These are phyloP conservation scores for Myiozetetes cayanensis DNA, from an alignment of 2,113 vertebrate species.

Conservation along the genomic window DNA sequence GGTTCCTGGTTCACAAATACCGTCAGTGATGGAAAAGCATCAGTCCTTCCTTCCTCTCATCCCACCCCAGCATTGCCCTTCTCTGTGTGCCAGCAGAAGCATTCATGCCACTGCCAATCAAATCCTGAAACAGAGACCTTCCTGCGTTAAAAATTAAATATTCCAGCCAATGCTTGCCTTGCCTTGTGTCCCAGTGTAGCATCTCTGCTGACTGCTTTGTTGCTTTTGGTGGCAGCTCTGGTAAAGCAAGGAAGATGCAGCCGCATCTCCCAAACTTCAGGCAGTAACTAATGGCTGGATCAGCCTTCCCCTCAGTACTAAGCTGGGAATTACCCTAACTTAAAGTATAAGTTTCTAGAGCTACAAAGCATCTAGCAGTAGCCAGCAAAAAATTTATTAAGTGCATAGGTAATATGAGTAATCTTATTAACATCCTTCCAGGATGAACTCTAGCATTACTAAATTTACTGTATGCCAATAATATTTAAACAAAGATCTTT, in stretches of 20 bases:
- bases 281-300: background rate
- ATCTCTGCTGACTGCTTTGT: background rate
- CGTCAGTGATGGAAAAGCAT: background rate
- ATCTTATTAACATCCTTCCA: slow-evolving; percentile 36
- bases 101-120: background rate
- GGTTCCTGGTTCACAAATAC: background rate
- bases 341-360: background rate
- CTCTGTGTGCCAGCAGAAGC: background rate
- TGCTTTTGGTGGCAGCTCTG: background rate
- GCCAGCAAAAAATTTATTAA: slow-evolving; percentile 37
- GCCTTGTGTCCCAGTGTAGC: background rate
- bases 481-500: slow-evolving; percentile 9
- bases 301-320: background rate
- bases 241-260: background rate
- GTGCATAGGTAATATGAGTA: slow-evolving; percentile 21
- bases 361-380: background rate
- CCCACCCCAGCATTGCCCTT: background rate
- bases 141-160: background rate
- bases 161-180: background rate
- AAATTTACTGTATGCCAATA: slow-evolving; percentile 14
- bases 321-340: background rate
- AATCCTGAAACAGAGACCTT: background rate
- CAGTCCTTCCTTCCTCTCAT: background rate
- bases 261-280: background rate
- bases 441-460: background rate